phyloP scores from a whole-genome alignment of 2,797 vertebrate species.

The Crypturellus tataupa region DNA sequence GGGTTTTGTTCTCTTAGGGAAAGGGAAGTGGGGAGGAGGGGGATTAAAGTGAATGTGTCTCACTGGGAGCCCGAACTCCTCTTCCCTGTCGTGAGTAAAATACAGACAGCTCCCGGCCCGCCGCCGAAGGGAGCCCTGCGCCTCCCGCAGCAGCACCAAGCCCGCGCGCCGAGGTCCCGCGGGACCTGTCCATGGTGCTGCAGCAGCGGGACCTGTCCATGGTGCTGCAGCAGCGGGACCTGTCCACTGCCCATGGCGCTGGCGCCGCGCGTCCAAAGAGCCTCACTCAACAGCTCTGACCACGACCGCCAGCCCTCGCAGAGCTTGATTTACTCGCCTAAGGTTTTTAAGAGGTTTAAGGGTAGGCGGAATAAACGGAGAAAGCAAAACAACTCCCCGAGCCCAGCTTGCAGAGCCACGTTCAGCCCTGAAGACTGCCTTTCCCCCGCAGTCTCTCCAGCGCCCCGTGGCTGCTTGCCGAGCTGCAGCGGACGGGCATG shows the following conservation, averaged over 20 bases:
- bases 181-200: conserved; percentile 42
- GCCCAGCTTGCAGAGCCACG: neutral
- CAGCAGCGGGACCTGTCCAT: too few relatives aligned
- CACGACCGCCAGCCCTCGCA: neutral
- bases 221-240: too few relatives aligned
- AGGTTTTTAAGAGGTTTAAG: neutral
- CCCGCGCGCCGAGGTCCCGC: neutral
- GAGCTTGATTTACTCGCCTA: neutral
- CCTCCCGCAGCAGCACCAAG: neutral
- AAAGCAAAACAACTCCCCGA: too few relatives aligned
- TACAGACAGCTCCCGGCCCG: fast-evolving
- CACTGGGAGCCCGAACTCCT: neutral
- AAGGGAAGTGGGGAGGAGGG: too few relatives aligned
- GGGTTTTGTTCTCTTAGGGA: neutral
- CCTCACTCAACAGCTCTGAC: neutral
- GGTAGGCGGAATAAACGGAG: neutral
- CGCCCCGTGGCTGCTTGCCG: neutral
- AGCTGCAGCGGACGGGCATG: neutral
- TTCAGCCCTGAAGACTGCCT: neutral
- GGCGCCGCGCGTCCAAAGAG: neutral
- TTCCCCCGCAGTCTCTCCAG: neutral
- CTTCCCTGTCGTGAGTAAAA: neutral
- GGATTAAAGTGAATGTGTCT: neutral
- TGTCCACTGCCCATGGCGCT: conserved; percentile 30
- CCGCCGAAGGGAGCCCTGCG: neutral